These are phyloP conservation scores for Corythornis cristatus DNA, from an alignment of 2,113 vertebrate species.

Conservation along the genomic window DNA sequence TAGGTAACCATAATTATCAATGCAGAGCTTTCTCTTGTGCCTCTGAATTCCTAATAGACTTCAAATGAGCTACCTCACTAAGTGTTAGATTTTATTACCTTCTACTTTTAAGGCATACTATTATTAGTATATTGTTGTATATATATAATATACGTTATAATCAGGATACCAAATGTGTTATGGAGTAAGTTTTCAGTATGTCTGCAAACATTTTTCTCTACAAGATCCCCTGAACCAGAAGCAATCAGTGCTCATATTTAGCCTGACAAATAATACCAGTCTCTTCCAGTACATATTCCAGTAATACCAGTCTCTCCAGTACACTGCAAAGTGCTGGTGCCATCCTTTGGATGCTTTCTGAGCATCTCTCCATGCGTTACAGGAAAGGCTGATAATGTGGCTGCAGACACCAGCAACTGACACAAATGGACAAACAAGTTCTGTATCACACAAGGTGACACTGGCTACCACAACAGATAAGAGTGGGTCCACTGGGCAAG, in stretches of 20 bases:
- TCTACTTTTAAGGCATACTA: neutral
- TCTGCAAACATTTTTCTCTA: neutral
- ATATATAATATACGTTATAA: neutral
- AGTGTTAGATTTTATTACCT: neutral
- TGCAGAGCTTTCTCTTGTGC: neutral
- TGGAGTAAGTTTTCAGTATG: neutral
- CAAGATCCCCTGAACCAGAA: neutral
- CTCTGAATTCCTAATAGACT: neutral
- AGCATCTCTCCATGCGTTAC: rapidly evolving
- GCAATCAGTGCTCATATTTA: neutral
- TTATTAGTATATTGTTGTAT: neutral
- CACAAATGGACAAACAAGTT: neutral
- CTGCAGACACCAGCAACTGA: neutral
- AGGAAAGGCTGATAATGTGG: neutral
- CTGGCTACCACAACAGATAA: neutral
- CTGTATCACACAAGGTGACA: neutral
- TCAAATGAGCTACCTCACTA: neutral
- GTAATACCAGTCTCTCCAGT: neutral
- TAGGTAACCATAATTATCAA: neutral
- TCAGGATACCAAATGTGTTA: neutral
- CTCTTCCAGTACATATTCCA: neutral
- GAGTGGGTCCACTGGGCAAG: neutral
- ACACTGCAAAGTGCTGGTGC: rapidly evolving
- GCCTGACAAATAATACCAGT: neutral
- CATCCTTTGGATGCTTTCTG: rapidly evolving